phyloP scores from a whole-genome alignment of 1,140 invertebrate genomes.

The Zaprionus ornatus region DNA sequence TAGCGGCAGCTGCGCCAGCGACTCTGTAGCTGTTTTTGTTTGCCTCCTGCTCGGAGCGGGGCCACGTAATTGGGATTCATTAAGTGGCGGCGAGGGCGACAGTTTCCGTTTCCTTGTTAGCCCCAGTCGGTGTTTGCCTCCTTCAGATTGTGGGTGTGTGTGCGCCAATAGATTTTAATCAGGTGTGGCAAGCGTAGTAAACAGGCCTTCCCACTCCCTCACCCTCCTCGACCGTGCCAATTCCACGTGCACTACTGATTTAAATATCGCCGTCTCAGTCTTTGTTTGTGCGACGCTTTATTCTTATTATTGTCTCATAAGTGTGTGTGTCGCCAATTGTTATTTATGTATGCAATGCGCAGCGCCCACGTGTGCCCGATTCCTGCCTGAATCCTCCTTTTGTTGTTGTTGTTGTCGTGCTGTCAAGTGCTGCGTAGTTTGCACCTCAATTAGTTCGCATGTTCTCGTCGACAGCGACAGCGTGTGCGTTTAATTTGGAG shows the following conservation, averaged over 20 bases:
- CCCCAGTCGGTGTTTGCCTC: slow-evolving; percentile 16
- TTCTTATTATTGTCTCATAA: slow-evolving; percentile 52
- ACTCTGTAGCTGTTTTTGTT: slow-evolving; percentile 73
- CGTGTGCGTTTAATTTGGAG: not conserved
- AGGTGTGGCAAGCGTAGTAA: slow-evolving; percentile 76
- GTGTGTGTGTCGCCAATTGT: slow-evolving; percentile 47
- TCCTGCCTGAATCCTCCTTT: not conserved
- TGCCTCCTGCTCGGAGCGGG: slow-evolving; percentile 19
- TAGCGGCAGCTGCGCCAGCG: slow-evolving; percentile 55
- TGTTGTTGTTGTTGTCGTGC: not conserved
- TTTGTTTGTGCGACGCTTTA: slow-evolving; percentile 42
- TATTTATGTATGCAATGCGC: slow-evolving; percentile 70
- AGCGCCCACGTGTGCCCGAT: slow-evolving; percentile 43
- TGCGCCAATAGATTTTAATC: slow-evolving; percentile 79
- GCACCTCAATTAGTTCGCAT: not conserved
- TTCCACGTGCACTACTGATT: slow-evolving; percentile 31
- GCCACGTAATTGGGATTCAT: slow-evolving; percentile 47
- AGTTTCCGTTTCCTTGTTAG: slow-evolving; percentile 66
- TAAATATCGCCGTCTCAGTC: slow-evolving; percentile 58
- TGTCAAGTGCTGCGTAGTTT: slow-evolving; percentile 58
- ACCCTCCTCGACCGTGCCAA: not conserved
- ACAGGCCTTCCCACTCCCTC: slow-evolving; percentile 38
- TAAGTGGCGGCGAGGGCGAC: slow-evolving; percentile 38
- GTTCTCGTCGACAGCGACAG: not conserved
- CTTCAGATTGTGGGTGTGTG: slow-evolving; percentile 48